These are phyloP conservation scores for Belgica antarctica DNA, from an alignment of 2,888 invertebrate species.

Conservation along the genomic window DNA sequence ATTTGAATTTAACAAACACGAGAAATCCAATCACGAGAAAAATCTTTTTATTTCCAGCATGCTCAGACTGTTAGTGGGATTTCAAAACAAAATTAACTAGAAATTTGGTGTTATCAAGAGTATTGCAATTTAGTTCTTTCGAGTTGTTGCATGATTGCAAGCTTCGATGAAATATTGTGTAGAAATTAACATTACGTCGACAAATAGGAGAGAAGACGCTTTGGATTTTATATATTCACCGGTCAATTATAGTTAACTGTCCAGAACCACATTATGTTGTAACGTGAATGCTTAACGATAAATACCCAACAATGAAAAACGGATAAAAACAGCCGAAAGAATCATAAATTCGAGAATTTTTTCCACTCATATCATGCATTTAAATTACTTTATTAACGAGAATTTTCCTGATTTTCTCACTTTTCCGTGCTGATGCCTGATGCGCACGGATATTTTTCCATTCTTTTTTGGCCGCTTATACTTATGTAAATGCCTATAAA, in stretches of 20 bases:
- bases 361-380: too few relatives aligned
- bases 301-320: slow-evolving; percentile 5
- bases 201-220: too few relatives aligned
- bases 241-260: background rate
- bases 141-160: background rate
- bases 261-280: background rate
- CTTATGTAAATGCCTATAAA: too few relatives aligned
- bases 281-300: background rate
- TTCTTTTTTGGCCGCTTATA: too few relatives aligned
- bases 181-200: background rate
- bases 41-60: background rate
- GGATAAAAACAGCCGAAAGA: background rate
- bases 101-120: background rate
- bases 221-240: slow-evolving; percentile 9
- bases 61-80: background rate
- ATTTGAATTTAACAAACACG: slow-evolving; percentile 23
- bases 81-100: background rate
- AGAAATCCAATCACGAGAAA: slow-evolving; percentile 22
- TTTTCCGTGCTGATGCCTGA: background rate
- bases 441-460: too few relatives aligned
- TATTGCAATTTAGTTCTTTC: background rate
- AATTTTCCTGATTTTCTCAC: background rate
- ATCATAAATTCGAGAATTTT: slow-evolving; percentile 15
- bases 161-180: background rate
- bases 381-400: slow-evolving; percentile 22